Evolutionary conservation across 2,888 invertebrate genomes (phyloP).

Genomic region (Cotesia congregata): DNA sequence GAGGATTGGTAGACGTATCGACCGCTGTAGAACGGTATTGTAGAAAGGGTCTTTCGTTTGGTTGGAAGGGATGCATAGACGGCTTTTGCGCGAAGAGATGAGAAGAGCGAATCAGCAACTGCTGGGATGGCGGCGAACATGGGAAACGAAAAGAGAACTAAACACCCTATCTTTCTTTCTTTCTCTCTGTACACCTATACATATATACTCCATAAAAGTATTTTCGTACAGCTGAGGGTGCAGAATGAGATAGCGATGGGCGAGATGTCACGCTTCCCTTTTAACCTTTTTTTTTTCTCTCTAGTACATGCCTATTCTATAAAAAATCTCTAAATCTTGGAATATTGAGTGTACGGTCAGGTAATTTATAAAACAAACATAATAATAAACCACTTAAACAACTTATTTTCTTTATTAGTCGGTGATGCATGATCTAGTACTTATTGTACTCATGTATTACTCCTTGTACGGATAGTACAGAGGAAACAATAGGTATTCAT

Average conservation of each 20-base stretch:
- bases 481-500: neutral
- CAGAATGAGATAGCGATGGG: constrained; percentile 37
- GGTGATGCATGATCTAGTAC: neutral
- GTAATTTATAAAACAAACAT: neutral
- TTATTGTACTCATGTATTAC: neutral
- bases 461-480: neutral
- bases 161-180: neutral
- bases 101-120: constrained; percentile 39
- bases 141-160: constrained; percentile 21
- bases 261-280: constrained; percentile 37
- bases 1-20: constrained; percentile 64
- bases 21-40: constrained; percentile 58
- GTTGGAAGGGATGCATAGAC: constrained; percentile 44
- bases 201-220: constrained; percentile 6
- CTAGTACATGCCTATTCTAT: constrained; percentile 20
- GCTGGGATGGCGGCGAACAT: constrained; percentile 23
- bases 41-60: constrained; percentile 59
- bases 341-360: constrained; percentile 31
- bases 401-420: neutral
- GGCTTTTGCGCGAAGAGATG: constrained; percentile 44
- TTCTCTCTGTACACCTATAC: neutral
- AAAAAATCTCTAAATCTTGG: neutral
- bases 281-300: constrained; percentile 34
- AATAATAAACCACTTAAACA: neutral
- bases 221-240: constrained; percentile 18